A percentile compares a stretch with the other conserved stretches of the same genome.
These are phyloP conservation scores for Sylvietta virens DNA, from an alignment of 2,113 vertebrate genomes.

Conservation along the genomic window DNA sequence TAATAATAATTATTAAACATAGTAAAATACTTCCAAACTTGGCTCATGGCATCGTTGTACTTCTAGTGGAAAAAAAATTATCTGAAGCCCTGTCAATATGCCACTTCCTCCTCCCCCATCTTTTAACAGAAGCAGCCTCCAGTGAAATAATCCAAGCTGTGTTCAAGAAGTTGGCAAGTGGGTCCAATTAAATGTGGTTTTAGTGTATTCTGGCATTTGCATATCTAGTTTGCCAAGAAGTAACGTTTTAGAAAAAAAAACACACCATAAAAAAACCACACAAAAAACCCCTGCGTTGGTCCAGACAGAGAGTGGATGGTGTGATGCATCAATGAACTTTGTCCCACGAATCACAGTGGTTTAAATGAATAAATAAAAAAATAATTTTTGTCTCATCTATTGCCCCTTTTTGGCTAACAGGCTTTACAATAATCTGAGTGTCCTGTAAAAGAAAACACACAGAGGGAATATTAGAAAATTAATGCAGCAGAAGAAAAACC, in stretches of 20 bases:
- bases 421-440: conserved; percentile 1
- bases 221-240: conserved; percentile 82
- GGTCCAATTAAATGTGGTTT: conserved; percentile 86
- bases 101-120: conserved; percentile 81
- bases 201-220: conserved; percentile 84
- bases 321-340: conserved; percentile 62
- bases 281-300: conserved; percentile 33
- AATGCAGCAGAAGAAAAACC: not conserved
- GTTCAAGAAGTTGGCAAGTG: conserved; percentile 85
- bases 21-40: conserved; percentile 84
- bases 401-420: not conserved
- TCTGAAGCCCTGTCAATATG: conserved; percentile 80
- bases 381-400: not conserved
- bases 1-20: conserved; percentile 84
- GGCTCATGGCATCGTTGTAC: conserved; percentile 76
- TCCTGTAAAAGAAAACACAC: not conserved
- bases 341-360: conserved; percentile 58
- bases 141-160: conserved; percentile 84
- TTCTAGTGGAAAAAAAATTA: conserved; percentile 69
- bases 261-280: conserved; percentile 4
- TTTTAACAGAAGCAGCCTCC: conserved; percentile 83
- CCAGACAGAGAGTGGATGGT: conserved; percentile 69
- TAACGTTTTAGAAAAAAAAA: conserved; percentile 70
- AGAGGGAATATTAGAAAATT: conserved; percentile 18
- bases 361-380: not conserved